Base-by-base conservation (phyloP, 2,797 vertebrate species). In the Emys orbicularis region DNA sequence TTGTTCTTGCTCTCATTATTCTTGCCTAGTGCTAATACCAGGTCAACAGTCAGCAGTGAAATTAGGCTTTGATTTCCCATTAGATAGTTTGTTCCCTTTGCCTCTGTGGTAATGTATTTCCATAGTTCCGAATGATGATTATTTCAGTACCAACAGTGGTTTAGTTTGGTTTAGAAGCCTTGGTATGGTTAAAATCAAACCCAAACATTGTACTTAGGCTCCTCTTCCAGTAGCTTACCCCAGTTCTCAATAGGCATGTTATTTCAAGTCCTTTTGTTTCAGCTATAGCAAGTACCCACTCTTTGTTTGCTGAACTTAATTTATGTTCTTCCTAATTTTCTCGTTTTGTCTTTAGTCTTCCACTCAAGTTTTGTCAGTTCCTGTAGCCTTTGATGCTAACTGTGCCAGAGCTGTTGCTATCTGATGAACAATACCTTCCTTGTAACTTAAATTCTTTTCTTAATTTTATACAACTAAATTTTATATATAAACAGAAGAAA, bases 301-400 rank as follows among this genome's bases (percentile, higher is more conserved):
- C 47, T 61, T 34, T 44, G 74, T 47, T 16, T 49, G 44, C 44
- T 31, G 13, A 16, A 77, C 25, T 77, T 49, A 31, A 31, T 77
- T 77, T 10, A 31, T 49, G 74, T 49, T 77, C 47, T 77, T 77
- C 74, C 44, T 49, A 47, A 15, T 77, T 47, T 77, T 77, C 12
- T 72, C n/a, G 27, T 53, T 68, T 53, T 11, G 12, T 53, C 88
- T 83, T 23, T 82, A 87, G 61, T 65, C 79, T 25, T 10, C 1
- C 4, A 1, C 1, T 0, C 7, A 77, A 74, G 86, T 53, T 57
- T 50, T 54, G 29, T 81, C 31, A 8, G 11, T 68, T 6, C 1
- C 11, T 34, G 18, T 23, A 89, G 29, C 52, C 59, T 61, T 77
- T 81, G 34, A 37, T 90, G 37, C 41, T 83, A 18, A 47, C 86